Evolutionary conservation across 2,113 vertebrate species (phyloP).

Genomic region (Pterophyllum scalare): DNA sequence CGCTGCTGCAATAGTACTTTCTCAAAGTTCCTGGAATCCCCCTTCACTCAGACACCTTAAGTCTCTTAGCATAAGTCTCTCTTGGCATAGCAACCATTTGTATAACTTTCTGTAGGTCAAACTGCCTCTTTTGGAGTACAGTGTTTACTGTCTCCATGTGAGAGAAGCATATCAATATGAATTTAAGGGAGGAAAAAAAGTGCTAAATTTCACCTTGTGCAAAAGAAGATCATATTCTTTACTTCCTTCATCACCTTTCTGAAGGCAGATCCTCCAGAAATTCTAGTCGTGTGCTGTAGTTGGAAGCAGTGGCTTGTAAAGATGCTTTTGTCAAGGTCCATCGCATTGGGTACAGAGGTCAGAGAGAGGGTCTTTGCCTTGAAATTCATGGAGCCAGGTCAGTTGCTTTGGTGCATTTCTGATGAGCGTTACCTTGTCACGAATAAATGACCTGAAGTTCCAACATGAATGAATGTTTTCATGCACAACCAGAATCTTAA

Average conservation of each 20-base stretch:
- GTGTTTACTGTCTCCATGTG: neutral
- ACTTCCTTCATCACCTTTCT: neutral
- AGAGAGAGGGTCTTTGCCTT: neutral
- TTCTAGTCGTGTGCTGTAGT: accelerated
- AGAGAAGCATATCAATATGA: no score
- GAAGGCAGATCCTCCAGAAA: neutral
- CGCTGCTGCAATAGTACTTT: neutral
- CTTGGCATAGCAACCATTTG: neutral
- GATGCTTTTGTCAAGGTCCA: neutral
- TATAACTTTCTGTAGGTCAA: accelerated
- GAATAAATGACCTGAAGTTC: neutral
- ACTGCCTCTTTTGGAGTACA: neutral
- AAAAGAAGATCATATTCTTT: neutral
- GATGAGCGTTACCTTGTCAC: neutral
- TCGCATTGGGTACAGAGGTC: neutral
- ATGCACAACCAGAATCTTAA: accelerated
- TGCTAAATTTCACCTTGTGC: neutral
- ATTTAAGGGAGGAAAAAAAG: no score
- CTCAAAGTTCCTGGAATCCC: neutral
- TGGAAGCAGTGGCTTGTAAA: accelerated
- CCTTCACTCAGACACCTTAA: neutral
- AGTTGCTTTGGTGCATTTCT: neutral
- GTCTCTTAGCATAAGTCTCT: neutral
- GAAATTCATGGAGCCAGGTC: neutral
- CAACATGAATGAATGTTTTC: neutral